A percentile compares a stretch with the other conserved stretches of the same genome.
Conservation (phyloP, 2,113 vertebrate species). For the Catharus bicknelli region DNA sequence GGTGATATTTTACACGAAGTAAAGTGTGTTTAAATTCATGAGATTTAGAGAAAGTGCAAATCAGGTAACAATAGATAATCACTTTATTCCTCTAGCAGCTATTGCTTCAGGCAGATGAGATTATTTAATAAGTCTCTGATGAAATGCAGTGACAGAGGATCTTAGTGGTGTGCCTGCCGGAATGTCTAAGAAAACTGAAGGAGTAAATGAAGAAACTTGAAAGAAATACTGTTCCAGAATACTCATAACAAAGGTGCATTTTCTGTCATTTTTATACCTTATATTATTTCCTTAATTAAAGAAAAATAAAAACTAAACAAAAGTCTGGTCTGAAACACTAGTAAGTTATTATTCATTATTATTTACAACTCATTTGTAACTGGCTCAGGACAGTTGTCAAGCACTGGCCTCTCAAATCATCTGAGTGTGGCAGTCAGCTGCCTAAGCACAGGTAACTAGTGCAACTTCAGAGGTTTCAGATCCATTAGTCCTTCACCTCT, state of each 20-base stretch:
- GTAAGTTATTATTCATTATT: neutral
- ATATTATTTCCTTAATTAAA: neutral
- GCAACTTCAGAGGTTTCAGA: neutral
- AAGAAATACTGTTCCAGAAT: neutral
- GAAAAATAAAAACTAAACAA: neutral
- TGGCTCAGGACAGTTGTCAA: neutral
- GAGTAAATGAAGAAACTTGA: neutral
- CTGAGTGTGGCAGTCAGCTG: neutral
- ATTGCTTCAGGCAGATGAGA: slow-evolving; percentile 18
- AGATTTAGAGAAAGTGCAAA: slow-evolving; percentile 30
- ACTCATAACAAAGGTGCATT: neutral
- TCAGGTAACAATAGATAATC: slow-evolving; percentile 45
- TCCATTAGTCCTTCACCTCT: neutral
- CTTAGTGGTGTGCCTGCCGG: neutral
- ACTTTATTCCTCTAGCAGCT: neutral
- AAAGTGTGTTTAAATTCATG: slow-evolving; percentile 44
- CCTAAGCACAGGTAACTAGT: neutral
- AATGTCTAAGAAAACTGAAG: neutral
- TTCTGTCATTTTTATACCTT: neutral
- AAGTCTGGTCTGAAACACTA: neutral
- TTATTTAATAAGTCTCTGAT: slow-evolving; percentile 46
- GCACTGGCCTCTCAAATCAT: neutral
- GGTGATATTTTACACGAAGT: slow-evolving; percentile 27
- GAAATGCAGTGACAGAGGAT: slow-evolving; percentile 13
- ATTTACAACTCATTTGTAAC: neutral